phyloP scores from a whole-genome alignment of 2,113 vertebrate genomes.

The Brevimyrus niger region DNA sequence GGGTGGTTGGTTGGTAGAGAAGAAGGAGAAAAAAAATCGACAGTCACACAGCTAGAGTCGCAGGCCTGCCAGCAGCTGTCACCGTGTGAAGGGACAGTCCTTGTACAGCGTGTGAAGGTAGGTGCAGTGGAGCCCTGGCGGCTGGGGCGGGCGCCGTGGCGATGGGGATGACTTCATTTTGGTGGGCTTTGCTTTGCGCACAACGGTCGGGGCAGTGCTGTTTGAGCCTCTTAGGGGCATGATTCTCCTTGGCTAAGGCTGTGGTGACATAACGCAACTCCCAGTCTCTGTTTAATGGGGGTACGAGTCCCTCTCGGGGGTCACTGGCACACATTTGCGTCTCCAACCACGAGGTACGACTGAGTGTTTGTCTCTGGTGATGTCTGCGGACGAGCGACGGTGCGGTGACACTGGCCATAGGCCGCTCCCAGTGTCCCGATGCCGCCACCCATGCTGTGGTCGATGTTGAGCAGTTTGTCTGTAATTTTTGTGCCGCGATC shows the following conservation, averaged over 20 bases:
- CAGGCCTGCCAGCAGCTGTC: not conserved
- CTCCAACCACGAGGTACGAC: not conserved
- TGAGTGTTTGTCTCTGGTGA: not conserved
- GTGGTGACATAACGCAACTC: not conserved
- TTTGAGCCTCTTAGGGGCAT: not conserved
- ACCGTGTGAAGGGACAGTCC: not conserved
- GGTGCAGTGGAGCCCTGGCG: not conserved
- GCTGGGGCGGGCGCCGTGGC: too few species aligned
- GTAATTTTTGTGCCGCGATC: not conserved
- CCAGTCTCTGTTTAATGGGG: not conserved
- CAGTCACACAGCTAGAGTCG: not conserved
- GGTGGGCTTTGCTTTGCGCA: not conserved
- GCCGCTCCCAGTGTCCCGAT: not conserved
- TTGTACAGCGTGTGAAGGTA: slow-evolving; percentile 13
- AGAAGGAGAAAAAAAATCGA: not conserved
- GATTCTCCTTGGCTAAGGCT: not conserved
- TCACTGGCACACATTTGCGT: not conserved
- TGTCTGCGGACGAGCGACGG: not conserved
- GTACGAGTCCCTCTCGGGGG: not conserved
- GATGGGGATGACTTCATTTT: not conserved
- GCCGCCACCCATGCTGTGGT: not conserved
- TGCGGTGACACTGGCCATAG: not conserved
- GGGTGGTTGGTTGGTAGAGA: not conserved
- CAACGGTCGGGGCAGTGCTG: not conserved
- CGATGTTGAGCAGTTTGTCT: not conserved